Conservation (phyloP, 2,888 invertebrate species). For the Hydraecia micacea region DNA sequence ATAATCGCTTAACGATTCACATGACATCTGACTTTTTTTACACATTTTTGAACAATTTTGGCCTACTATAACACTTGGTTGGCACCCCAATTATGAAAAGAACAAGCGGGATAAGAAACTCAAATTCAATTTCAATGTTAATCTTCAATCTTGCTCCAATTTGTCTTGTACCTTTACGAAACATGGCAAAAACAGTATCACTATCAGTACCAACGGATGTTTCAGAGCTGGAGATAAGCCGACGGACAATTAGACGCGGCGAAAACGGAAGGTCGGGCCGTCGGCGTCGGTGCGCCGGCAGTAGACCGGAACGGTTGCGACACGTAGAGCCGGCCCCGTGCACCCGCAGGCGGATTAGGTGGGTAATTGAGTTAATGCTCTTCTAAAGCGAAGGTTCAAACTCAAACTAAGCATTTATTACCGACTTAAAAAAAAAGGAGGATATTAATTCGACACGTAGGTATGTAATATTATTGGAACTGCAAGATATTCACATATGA, state of each 20-base stretch:
- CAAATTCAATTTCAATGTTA: background rate
- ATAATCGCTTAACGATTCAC: background rate
- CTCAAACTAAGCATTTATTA: background rate
- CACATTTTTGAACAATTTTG: background rate
- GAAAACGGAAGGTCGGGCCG: constrained; percentile 61
- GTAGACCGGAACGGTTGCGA: constrained; percentile 60
- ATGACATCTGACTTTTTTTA: background rate
- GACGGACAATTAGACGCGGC: constrained; percentile 40
- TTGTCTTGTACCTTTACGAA: constrained; percentile 13
- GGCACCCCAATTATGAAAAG: background rate
- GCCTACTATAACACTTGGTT: background rate
- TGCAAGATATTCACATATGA: too few species aligned
- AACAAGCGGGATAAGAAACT: background rate
- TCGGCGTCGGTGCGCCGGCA: constrained; percentile 7
- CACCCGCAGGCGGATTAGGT: background rate
- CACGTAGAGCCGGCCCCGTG: constrained; percentile 20
- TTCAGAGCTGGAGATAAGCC: constrained; percentile 53
- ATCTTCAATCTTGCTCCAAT: background rate
- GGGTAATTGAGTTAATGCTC: background rate
- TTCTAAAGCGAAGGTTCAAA: background rate
- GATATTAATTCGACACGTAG: too few species aligned
- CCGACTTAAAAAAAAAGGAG: too few species aligned
- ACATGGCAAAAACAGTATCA: constrained; percentile 30
- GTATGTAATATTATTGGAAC: too few species aligned
- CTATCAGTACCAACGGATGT: constrained; percentile 42